Base-by-base conservation (phyloP, 2,113 vertebrate species). In the Actenoides lindsayi region DNA sequence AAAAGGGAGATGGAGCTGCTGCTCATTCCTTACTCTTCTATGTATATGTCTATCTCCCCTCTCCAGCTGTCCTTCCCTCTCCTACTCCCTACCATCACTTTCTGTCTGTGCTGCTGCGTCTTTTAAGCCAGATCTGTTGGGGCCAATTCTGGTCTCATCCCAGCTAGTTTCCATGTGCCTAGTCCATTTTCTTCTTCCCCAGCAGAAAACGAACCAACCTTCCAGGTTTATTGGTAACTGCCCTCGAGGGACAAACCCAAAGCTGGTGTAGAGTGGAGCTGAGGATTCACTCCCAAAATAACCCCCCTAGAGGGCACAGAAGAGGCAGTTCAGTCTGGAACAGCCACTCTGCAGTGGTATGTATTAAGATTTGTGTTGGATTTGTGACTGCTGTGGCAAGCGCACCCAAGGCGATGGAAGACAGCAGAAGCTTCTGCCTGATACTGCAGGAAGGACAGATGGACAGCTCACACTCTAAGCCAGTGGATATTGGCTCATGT, bases 361-460 rank as follows among this genome's bases (percentile, higher is more conserved):
- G 23, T 14, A 20, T 54, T 75, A 91, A 94, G 88, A 90, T 88
- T 83, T 89, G 65, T 0, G 0, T 57, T 79, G 69, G 88, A 79
- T 87, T 92, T 68, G 42, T 73, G 56, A 86, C 80, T 90, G 53
- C 60, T 2, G 0, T 76, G 62, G 94, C 69, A 94, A 93, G 57
- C 13, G 0, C 1, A 1, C 89, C 50, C 80, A 89, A 42, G 44
- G 31, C 67, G 56, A 19, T 31, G 37, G 80, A 81, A 93, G 78
- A 73, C 39, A 92, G 81, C 89, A 96, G 89, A 95, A 96, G 93
- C 65, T 94, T 89, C 80, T 96, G 83, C 57, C 39, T 84, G 30
- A 62, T 87, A 80, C 92, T 96, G 73, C 80, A 84, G 77, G 77
- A 77, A 87, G 95, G 92, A 93, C 80, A 94, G 88, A 84, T 75